Percentiles rank a stretch among this genome's conserved stretches.
Evolutionary conservation across 1,140 invertebrate species (phyloP).

Genomic region (Drosophila pachea): DNA sequence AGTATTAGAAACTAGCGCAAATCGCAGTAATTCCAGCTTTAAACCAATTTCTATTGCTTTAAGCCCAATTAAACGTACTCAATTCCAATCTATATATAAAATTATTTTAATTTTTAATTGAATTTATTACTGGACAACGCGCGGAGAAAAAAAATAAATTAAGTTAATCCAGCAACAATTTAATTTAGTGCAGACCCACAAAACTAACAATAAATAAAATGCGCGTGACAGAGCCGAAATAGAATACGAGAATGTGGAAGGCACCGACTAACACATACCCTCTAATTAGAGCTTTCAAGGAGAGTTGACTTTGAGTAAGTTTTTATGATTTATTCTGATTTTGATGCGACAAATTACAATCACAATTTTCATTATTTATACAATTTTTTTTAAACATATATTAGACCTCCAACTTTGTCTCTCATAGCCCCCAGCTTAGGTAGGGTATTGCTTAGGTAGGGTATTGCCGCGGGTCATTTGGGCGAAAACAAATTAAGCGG

Average conservation of each 20-base stretch:
- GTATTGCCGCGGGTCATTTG: conserved; percentile 12
- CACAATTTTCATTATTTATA: too few relatives aligned
- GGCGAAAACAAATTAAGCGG: conserved; percentile 38
- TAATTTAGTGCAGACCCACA: conserved; percentile 47
- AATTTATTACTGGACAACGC: conserved; percentile 33
- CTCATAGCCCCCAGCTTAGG: neutral
- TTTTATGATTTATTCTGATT: neutral
- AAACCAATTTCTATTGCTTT: too few relatives aligned
- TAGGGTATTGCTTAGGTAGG: neutral
- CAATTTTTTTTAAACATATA: too few relatives aligned
- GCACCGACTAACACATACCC: neutral
- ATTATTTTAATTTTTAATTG: conserved; percentile 46
- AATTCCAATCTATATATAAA: conserved; percentile 39
- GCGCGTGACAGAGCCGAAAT: conserved; percentile 7
- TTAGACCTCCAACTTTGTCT: neutral
- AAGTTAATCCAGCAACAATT: conserved; percentile 40
- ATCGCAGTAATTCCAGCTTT: neutral
- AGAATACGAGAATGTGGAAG: conserved; percentile 20
- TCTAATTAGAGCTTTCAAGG: neutral
- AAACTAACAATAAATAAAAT: conserved; percentile 45
- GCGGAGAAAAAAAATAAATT: conserved; percentile 8
- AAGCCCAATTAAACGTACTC: conserved; percentile 20
- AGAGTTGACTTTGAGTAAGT: neutral
- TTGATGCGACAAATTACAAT: neutral
- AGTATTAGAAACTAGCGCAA: too few relatives aligned